Base-by-base conservation (phyloP, 2,888 invertebrate genomes). In the Ellobium chinense region DNA sequence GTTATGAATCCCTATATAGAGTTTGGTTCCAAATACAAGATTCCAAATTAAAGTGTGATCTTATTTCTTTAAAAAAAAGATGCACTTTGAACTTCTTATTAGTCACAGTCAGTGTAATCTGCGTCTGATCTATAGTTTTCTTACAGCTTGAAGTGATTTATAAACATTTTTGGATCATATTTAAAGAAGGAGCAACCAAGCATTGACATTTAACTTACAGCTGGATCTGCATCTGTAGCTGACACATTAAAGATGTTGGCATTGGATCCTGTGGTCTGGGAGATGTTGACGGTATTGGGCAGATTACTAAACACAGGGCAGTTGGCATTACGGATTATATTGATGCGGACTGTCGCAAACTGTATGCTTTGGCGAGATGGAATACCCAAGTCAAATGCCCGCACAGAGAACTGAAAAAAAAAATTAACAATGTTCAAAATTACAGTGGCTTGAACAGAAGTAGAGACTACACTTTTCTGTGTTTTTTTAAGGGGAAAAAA, bases 301-400 rank as follows among this genome's bases (percentile, higher is more conserved):
- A 89, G 83, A 77, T 88, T 88, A 58, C 66, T 73, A 82, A 89
- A 89, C n/a, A 85, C 66, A 0, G 89, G 89, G 73, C 88, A 87
- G 80, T 86, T 84, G 39, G 65, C 75, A 81, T 89, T 89, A 7
- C 88, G 81, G 24, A 87, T 81, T 7, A 89, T 87, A 62, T 80
- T 88, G 56, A 91, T 86, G 1, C 84, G 83, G 9, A 91, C 88
- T 27, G 84, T 87, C 2, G 91, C 89, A 37, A 82, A 81, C 31
- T 82, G 84, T 0, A 60, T 56, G 39, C 87, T 85, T 31, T 69
- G 79, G 0, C 77, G 58, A 7, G 82, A 81, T 31, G 90, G 91
- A 4, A 83, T 81, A 9, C 90, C 90, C 54, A 84, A 77, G 78
- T 91, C 91, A 27, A 69, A 82, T 1, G 86, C 86, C 34, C 81